Conservation (phyloP, 2,113 vertebrate genomes). For the Jacana jacana region DNA sequence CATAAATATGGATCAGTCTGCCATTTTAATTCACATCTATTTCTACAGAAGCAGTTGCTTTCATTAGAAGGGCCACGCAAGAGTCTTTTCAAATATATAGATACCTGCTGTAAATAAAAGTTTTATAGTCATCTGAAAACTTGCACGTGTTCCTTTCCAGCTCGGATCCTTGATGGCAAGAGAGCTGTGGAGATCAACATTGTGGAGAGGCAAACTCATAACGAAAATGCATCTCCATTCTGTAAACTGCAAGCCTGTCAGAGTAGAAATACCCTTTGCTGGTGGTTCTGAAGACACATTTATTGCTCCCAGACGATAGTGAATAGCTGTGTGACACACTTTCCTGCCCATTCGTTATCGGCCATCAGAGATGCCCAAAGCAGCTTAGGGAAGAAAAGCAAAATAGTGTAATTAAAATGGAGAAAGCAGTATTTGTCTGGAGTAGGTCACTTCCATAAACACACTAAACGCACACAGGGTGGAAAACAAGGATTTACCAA, state of each 20-base stretch:
- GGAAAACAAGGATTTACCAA: background rate
- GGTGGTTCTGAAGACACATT: background rate
- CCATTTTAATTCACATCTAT: conserved; percentile 16
- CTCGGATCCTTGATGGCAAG: background rate
- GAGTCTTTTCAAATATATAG: background rate
- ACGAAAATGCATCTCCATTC: background rate
- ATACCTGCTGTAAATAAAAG: background rate
- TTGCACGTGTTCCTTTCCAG: background rate
- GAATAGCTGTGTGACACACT: background rate
- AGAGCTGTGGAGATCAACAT: background rate
- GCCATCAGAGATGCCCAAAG: background rate
- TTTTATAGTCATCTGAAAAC: background rate
- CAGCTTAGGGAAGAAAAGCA: background rate
- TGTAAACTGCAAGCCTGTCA: background rate
- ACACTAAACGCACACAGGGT: background rate
- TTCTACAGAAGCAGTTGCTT: background rate
- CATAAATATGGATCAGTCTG: conserved; percentile 29
- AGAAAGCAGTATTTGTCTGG: background rate
- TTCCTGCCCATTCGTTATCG: background rate
- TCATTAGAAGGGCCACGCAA: background rate
- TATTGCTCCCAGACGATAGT: background rate
- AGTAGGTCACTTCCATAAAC: background rate
- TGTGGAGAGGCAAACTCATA: background rate
- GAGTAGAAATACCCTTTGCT: background rate
- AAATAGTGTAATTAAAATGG: background rate